Percentiles rank a stretch among this genome's conserved stretches.
phyloP scores from a whole-genome alignment of 2,797 vertebrate species.

The Phrynocephalus forsythii region DNA sequence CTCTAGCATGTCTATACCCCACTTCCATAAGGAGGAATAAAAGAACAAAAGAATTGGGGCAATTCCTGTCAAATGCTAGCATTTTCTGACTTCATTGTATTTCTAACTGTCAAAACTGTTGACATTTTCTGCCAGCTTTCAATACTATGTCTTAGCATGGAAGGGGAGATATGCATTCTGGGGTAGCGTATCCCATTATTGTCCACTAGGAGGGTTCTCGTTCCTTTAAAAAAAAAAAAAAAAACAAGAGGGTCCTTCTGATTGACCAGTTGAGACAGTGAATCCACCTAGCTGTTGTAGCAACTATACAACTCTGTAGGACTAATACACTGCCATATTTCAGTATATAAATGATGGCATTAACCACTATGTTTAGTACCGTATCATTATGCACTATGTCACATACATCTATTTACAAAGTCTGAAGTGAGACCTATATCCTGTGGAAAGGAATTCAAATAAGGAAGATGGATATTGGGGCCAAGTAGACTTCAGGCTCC shows the following conservation, averaged over 20 bases:
- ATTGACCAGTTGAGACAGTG: slow-evolving; percentile 25
- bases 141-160: not conserved
- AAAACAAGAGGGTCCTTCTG: not conserved
- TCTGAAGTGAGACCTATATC: not conserved
- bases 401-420: not conserved
- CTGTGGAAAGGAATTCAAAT: not conserved
- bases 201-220: slow-evolving; percentile 37
- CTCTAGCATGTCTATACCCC: not conserved
- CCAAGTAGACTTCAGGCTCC: not conserved
- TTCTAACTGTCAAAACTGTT: slow-evolving; percentile 5
- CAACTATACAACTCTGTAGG: not conserved
- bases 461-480: not conserved
- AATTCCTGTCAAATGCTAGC: slow-evolving; percentile 4
- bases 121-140: not conserved
- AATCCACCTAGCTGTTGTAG: not conserved
- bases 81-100: not conserved
- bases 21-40: not conserved
- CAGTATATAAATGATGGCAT: not conserved
- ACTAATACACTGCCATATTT: not conserved
- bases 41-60: not conserved
- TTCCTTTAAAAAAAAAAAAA: not conserved
- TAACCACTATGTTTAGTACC: not conserved
- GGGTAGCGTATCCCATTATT: slow-evolving; percentile 11
- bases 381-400: not conserved
- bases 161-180: not conserved